A percentile compares a stretch with the other conserved stretches of the same genome.
These are phyloP conservation scores for Lophochroa leadbeateri DNA, from an alignment of 2,113 vertebrate species.

Conservation along the genomic window DNA sequence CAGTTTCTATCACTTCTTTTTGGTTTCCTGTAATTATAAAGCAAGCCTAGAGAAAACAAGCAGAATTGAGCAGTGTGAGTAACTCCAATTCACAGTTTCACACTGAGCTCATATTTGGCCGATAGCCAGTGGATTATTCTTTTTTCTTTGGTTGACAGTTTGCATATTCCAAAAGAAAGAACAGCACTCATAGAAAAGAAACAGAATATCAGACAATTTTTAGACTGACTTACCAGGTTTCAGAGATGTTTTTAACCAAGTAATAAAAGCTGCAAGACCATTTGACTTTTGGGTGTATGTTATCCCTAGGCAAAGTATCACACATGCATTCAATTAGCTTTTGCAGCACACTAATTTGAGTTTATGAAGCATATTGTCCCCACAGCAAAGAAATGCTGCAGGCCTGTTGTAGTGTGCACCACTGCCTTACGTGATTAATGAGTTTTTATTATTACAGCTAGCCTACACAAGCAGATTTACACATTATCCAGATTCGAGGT, in stretches of 20 bases:
- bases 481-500: neutral
- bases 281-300: conserved; percentile 20
- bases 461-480: neutral
- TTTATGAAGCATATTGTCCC: conserved; percentile 49
- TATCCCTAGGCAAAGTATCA: conserved; percentile 9
- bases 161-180: neutral
- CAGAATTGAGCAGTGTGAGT: rapidly evolving
- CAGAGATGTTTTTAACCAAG: neutral
- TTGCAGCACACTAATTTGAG: conserved; percentile 46
- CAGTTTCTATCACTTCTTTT: neutral
- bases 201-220: neutral
- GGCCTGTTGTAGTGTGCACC: neutral
- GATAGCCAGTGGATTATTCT: neutral
- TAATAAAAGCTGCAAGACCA: conserved; percentile 7
- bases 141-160: neutral
- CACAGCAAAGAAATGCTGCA: conserved; percentile 30
- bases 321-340: conserved; percentile 29
- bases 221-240: neutral
- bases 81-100: neutral
- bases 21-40: neutral
- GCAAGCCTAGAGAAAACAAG: neutral
- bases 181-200: neutral
- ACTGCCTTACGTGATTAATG: conserved; percentile 1
- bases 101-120: neutral
- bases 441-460: neutral